phyloP scores from a whole-genome alignment of 2,113 vertebrate genomes.

The Callipepla squamata region DNA sequence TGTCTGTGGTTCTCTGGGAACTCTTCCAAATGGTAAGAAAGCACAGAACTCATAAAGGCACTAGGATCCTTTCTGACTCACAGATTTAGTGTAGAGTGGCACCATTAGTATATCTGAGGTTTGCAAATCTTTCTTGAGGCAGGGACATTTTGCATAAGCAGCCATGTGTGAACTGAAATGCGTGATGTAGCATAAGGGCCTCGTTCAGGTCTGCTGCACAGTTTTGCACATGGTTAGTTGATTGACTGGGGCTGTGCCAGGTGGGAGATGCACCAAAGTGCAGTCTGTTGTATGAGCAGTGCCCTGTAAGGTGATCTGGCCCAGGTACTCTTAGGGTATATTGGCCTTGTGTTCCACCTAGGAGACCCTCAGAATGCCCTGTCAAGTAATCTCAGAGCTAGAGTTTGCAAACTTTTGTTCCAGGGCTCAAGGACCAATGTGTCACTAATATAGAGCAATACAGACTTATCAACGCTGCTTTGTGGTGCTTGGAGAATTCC shows the following conservation, averaged over 20 bases:
- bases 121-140: not conserved
- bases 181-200: not conserved
- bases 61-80: not conserved
- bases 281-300: not conserved
- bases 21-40: not conserved
- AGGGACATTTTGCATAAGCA: not conserved
- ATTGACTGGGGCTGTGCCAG: not conserved
- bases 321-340: not conserved
- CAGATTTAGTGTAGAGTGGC: not conserved
- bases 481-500: not conserved
- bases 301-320: not conserved
- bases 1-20: not conserved
- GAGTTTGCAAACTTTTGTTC: not conserved
- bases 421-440: not conserved
- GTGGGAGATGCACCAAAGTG: not conserved
- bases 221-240: not conserved
- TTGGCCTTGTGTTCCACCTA: not conserved
- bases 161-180: not conserved
- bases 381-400: not conserved
- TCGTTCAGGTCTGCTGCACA: not conserved
- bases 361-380: not conserved
- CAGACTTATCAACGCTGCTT: not conserved
- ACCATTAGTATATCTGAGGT: rapidly evolving
- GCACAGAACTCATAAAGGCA: not conserved
- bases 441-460: not conserved